A percentile compares a stretch with the other conserved stretches of the same genome.
phyloP scores from a whole-genome alignment of 2,888 invertebrate species.

The Archaeoteleia sp. region DNA sequence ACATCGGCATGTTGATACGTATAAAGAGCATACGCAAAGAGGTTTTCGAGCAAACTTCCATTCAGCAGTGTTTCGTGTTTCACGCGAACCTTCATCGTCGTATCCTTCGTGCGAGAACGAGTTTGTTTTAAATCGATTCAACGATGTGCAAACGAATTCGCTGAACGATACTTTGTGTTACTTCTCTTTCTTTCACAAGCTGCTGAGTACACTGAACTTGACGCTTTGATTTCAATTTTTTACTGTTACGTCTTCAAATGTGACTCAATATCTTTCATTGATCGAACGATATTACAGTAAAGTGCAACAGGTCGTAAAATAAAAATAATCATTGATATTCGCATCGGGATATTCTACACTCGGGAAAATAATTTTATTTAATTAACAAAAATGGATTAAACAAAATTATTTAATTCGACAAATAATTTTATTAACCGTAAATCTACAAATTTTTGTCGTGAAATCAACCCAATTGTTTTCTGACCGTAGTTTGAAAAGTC shows the following conservation, averaged over 20 bases:
- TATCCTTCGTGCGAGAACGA: slow-evolving; percentile 32
- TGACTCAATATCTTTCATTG: slow-evolving; percentile 22
- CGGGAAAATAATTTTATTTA: too few relatives aligned
- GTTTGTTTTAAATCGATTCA: slow-evolving; percentile 48
- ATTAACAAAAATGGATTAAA: too few relatives aligned
- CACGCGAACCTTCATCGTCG: slow-evolving; percentile 38
- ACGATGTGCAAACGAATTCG: slow-evolving; percentile 41
- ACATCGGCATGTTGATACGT: slow-evolving; percentile 5
- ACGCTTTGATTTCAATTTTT: slow-evolving; percentile 18
- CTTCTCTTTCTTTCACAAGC: slow-evolving; percentile 13
- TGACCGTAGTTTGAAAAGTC: too few relatives aligned
- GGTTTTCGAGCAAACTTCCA: slow-evolving; percentile 28
- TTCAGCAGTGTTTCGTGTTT: slow-evolving; percentile 46
- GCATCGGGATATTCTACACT: background rate
- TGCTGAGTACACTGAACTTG: slow-evolving; percentile 37
- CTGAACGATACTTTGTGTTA: slow-evolving; percentile 28
- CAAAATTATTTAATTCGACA: too few relatives aligned
- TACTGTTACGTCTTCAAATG: slow-evolving; percentile 27
- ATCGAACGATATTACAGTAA: slow-evolving; percentile 6
- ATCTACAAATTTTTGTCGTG: too few relatives aligned
- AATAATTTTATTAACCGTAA: too few relatives aligned
- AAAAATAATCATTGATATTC: slow-evolving; percentile 15
- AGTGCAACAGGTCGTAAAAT: too few relatives aligned
- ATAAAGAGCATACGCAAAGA: slow-evolving; percentile 25
- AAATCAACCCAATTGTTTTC: too few relatives aligned